A percentile compares a stretch with the other conserved stretches of the same genome.
Conservation (phyloP, 2,797 vertebrate species). For the Pipistrellus nathusii region DNA sequence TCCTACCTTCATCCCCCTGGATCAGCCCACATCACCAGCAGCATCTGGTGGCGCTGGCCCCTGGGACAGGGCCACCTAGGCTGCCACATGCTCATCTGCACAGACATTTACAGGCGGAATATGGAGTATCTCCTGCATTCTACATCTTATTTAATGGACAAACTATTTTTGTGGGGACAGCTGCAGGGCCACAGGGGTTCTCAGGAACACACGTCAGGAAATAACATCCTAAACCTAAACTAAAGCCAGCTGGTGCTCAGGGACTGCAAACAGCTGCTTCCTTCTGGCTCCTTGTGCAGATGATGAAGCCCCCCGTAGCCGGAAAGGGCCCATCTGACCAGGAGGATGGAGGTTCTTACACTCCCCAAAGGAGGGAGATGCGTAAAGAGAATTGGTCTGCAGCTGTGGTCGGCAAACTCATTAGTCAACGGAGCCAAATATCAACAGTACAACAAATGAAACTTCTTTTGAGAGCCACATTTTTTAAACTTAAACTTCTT, state of each 20-base stretch:
- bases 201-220: slow-evolving; percentile 18
- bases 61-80: neutral
- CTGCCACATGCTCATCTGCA: neutral
- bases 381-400: neutral
- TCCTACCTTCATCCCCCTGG: neutral
- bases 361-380: neutral
- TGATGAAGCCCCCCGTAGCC: neutral
- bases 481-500: too few relatives aligned
- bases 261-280: neutral
- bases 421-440: too few relatives aligned
- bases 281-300: neutral
- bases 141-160: neutral
- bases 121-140: neutral
- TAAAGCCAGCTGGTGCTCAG: neutral
- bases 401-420: neutral
- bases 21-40: neutral
- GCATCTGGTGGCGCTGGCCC: neutral
- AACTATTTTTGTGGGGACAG: neutral
- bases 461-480: too few relatives aligned
- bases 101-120: neutral
- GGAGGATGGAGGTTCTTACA: neutral
- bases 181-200: neutral
- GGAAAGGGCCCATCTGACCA: neutral
- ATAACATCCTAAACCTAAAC: neutral
- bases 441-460: too few relatives aligned